These are phyloP conservation scores for Dendrolimus pini DNA, from an alignment of 2,888 invertebrate genomes.

Conservation along the genomic window DNA sequence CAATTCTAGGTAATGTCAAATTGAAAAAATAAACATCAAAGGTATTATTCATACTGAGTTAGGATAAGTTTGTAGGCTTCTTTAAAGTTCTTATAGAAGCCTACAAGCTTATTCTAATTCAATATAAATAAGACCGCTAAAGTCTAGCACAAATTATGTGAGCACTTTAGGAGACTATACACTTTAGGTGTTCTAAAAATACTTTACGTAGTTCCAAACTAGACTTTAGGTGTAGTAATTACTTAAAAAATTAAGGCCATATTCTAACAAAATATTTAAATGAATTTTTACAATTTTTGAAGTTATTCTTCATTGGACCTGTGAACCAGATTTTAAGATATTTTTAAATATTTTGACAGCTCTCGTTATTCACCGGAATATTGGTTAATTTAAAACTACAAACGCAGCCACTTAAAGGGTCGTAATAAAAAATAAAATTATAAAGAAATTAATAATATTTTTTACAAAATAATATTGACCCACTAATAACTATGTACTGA, in stretches of 20 bases:
- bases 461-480: not conserved
- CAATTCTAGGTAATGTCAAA: slow-evolving; percentile 72
- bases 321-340: no score
- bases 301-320: not conserved
- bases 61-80: no score
- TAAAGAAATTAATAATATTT: not conserved
- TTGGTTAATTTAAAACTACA: no score
- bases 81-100: no score
- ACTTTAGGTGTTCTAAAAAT: not conserved
- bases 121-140: no score
- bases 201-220: not conserved
- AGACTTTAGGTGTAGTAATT: not conserved
- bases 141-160: no score
- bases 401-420: not conserved
- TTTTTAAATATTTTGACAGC: no score
- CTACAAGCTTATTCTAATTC: no score
- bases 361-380: no score
- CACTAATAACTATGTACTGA: slow-evolving; percentile 2
- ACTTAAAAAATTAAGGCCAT: not conserved
- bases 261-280: slow-evolving; percentile 5
- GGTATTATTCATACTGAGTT: no score
- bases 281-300: not conserved
- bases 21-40: slow-evolving; percentile 26
- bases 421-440: not conserved
- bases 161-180: not conserved